A percentile compares a stretch with the other conserved stretches of the same genome.
Conservation (phyloP, 2,113 vertebrate genomes). For the Solenodon paradoxus region DNA sequence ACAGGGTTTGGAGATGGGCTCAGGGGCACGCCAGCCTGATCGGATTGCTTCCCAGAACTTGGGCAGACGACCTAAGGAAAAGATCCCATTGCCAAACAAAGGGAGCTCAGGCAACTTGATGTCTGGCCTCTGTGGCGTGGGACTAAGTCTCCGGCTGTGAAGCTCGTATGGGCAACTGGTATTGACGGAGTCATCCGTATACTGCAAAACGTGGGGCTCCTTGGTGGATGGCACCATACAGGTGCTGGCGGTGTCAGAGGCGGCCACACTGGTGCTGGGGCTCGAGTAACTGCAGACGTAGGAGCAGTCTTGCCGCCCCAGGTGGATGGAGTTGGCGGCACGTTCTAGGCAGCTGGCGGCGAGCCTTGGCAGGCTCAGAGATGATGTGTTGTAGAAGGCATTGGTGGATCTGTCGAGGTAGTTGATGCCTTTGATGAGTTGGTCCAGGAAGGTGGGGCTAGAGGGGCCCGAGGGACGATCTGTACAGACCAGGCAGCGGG, state of each 20-base stretch:
- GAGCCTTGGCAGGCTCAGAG: constrained; percentile 3
- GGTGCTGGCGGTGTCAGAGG: not conserved
- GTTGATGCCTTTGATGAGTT: constrained; percentile 66
- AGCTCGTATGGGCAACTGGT: fast-evolving
- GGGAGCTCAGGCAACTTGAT: constrained; percentile 52
- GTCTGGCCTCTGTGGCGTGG: fast-evolving
- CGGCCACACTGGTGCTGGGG: not conserved
- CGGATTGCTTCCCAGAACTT: constrained; percentile 67
- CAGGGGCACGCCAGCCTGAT: not conserved
- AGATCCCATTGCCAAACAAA: constrained; percentile 33
- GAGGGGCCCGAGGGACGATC: not conserved
- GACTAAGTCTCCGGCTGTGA: not conserved
- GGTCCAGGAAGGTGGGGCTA: constrained; percentile 62
- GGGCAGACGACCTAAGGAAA: constrained; percentile 56
- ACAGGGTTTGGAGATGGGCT: constrained; percentile 36
- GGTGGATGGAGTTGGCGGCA: not conserved
- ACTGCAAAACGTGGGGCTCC: not conserved
- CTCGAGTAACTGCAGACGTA: not conserved
- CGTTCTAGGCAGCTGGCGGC: constrained; percentile 10
- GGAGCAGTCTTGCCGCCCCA: not conserved
- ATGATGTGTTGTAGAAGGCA: not conserved
- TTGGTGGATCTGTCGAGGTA: constrained; percentile 59
- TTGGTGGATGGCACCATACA: not conserved
- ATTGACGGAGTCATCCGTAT: fast-evolving
- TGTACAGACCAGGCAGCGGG: constrained; percentile 5